phyloP scores from a whole-genome alignment of 2,888 invertebrate genomes.

The Eudemis profundana region DNA sequence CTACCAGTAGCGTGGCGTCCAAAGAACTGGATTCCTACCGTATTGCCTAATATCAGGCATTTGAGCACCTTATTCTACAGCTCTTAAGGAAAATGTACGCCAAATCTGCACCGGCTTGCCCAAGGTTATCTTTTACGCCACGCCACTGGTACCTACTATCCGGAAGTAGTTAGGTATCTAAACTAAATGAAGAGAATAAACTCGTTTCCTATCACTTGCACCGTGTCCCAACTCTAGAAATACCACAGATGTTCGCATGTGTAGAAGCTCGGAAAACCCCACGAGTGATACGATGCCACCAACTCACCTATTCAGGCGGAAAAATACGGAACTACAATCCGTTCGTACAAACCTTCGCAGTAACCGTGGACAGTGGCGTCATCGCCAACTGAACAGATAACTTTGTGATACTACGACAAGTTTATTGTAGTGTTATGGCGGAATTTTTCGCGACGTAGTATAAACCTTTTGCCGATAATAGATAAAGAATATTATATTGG shows the following conservation, averaged over 20 bases:
- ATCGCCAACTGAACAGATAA: neutral
- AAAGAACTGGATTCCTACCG: too few species aligned
- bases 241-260: conserved; percentile 37
- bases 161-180: too few species aligned
- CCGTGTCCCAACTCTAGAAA: conserved; percentile 16
- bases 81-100: too few species aligned
- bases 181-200: neutral
- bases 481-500: conserved; percentile 11
- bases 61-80: too few species aligned
- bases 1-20: too few species aligned
- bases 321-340: conserved; percentile 6
- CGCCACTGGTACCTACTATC: too few species aligned
- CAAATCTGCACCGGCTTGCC: too few species aligned
- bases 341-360: conserved; percentile 2
- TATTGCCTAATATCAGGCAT: too few species aligned
- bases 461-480: conserved; percentile 16
- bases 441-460: conserved; percentile 19
- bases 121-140: too few species aligned
- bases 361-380: conserved; percentile 25
- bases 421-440: conserved; percentile 27
- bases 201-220: conserved; percentile 6
- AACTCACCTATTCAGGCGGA: conserved; percentile 4
- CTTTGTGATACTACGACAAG: neutral
- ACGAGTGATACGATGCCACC: conserved; percentile 5
- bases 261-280: conserved; percentile 30